These are phyloP conservation scores for Uria lomvia DNA, from an alignment of 2,113 vertebrate species.

Conservation along the genomic window DNA sequence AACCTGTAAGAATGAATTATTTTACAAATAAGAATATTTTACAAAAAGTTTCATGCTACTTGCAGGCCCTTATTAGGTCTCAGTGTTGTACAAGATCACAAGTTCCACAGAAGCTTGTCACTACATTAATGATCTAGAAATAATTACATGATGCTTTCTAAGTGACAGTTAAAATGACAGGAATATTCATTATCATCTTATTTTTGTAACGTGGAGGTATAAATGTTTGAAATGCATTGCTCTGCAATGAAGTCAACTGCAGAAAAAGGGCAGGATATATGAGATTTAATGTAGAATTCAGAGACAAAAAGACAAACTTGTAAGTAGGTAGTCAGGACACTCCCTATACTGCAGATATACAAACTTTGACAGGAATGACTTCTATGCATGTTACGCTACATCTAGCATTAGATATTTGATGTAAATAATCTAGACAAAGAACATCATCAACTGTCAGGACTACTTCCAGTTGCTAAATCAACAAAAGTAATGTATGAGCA, in stretches of 20 bases:
- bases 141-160: neutral
- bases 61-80: neutral
- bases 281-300: neutral
- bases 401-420: neutral
- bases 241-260: neutral
- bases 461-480: neutral
- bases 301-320: neutral
- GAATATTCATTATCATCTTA: neutral
- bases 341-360: neutral
- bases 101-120: neutral
- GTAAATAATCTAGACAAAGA: neutral
- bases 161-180: neutral
- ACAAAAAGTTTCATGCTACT: neutral
- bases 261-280: neutral
- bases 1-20: neutral
- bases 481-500: neutral
- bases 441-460: neutral
- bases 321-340: neutral
- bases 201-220: neutral
- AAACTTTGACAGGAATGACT: neutral
- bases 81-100: neutral
- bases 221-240: neutral
- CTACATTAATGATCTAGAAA: neutral
- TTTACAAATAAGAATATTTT: neutral
- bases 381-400: neutral